Conservation (phyloP, 2,113 vertebrate species). For the Apodemus sylvaticus region DNA sequence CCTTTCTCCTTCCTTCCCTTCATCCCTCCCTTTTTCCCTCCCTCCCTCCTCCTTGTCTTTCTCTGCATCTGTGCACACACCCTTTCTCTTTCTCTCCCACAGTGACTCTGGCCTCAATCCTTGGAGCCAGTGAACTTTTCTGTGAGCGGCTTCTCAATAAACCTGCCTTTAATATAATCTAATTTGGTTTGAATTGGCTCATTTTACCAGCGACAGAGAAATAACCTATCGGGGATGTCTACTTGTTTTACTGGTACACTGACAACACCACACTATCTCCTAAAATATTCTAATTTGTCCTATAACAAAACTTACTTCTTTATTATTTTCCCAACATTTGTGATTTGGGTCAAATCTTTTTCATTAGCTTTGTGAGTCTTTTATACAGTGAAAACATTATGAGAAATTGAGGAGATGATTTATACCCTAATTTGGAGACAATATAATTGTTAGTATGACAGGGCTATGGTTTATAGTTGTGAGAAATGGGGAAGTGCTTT, state of each 20-base stretch:
- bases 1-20: no score
- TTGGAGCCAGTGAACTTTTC: no score
- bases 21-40: no score
- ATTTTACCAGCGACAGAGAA: no score
- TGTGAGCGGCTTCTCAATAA: no score
- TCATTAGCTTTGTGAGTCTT: background rate
- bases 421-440: background rate
- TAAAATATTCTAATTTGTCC: background rate
- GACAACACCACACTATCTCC: background rate
- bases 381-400: background rate
- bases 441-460: background rate
- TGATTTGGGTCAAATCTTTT: conserved; percentile 21
- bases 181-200: no score
- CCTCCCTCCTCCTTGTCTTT: no score
- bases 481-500: background rate
- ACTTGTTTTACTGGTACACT: background rate
- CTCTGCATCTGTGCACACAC: no score
- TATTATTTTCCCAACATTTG: background rate
- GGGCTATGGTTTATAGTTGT: background rate
- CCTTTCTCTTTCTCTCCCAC: no score
- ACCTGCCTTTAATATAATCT: no score
- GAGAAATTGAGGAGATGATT: background rate
- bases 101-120: no score
- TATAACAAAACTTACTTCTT: background rate
- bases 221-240: background rate